Base-by-base conservation (phyloP, 1,140 invertebrate species). In the Dreissena polymorpha region DNA sequence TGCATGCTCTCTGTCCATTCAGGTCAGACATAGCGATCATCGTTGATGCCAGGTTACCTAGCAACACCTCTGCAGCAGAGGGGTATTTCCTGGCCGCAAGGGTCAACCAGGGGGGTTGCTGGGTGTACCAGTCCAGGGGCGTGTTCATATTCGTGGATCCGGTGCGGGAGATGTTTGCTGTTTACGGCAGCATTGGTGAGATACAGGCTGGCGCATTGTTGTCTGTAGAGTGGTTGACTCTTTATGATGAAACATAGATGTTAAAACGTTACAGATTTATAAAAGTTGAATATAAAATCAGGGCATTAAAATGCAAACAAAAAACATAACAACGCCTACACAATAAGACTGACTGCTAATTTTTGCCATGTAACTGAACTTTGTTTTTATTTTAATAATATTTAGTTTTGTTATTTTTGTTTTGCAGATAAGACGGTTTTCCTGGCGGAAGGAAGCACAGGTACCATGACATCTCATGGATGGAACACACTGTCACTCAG, bases 11-110 rank as follows among this genome's bases (percentile, higher is more conserved):
- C 39, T 39, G 39, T 39, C 0, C 65, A 75, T 79, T 16, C 72
- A 89, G 91, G 91, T 73, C 83, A 55, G 86, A 92, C 69, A 86
- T 90, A 0, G 85, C 86, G 39, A 81, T 91, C n/a, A 71, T 82
- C 23, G 86, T 87, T 5, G 89, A 91, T 60, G 87, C 86, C 5
- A 53, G 68, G 29, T 67, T 92, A 14, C 16, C 21, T 23, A 86
- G 86, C 12, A 23, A 27, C 0, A 85, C 88, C 1, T 92, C 91
- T 76, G 84, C 85, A 12, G 87, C 89, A 51, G 80, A 89, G 50
- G 91, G 89, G 0, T 88, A 90, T 27, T 92, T 92, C 84, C 55
- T 93, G 23, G 92, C 89, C 16, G 87, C 87, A 2, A 65, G 83
- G 50, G 81, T 90, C 16, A 68, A 84, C 53, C 60, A 87, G 84